Evolutionary conservation across 1,140 invertebrate species (phyloP).

Genomic region (Rhagoletis pomonella): DNA sequence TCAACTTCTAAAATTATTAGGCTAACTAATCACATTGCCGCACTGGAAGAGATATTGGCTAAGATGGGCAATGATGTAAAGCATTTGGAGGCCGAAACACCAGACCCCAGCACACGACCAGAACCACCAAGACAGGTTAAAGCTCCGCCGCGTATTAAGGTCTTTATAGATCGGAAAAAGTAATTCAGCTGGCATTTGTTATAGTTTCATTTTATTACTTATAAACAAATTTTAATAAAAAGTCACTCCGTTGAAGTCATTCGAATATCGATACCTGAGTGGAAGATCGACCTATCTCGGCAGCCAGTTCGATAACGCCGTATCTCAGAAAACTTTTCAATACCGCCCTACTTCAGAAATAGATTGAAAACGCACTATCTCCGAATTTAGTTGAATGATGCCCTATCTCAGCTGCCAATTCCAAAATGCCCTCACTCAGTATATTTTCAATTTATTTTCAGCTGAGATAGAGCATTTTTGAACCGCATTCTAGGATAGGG

Average conservation of each 20-base stretch:
- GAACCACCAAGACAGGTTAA: not conserved
- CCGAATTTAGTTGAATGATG: too few species aligned
- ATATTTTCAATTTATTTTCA: too few species aligned
- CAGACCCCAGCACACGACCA: slow-evolving; percentile 29
- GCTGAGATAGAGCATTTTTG: too few species aligned
- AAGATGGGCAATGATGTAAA: slow-evolving; percentile 26
- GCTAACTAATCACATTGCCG: not conserved
- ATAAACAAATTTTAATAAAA: not conserved
- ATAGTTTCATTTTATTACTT: not conserved
- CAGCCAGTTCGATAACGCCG: too few species aligned
- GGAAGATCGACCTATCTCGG: too few species aligned
- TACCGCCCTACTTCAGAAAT: too few species aligned
- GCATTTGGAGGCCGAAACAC: not conserved
- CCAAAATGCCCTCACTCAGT: too few species aligned
- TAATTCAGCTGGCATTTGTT: not conserved
- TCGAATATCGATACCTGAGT: too few species aligned
- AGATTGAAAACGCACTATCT: too few species aligned
- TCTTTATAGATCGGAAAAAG: slow-evolving; percentile 5
- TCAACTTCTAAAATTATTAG: not conserved
- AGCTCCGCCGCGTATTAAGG: not conserved
- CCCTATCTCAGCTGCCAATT: too few species aligned
- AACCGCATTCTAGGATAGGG: too few species aligned
- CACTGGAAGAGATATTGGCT: slow-evolving; percentile 8
- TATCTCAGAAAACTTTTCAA: too few species aligned
- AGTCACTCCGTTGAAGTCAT: not conserved